Conservation (phyloP, 1,140 invertebrate species). For the Brachionus calyciflorus region DNA sequence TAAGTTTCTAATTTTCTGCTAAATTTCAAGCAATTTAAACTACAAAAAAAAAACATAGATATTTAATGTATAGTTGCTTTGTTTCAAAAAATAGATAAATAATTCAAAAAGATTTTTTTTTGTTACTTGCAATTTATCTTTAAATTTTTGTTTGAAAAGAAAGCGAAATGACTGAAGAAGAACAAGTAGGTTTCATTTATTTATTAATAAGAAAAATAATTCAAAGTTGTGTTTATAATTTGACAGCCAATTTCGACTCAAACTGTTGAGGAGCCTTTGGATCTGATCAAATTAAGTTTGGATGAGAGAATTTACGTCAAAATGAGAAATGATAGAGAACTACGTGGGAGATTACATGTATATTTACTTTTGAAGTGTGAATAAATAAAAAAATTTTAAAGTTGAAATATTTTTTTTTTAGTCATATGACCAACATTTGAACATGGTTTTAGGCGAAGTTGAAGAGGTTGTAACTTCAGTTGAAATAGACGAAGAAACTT, state of each 20-base stretch:
- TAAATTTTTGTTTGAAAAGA: background rate
- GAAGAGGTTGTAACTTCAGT: constrained; percentile 95
- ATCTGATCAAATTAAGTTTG: constrained; percentile 87
- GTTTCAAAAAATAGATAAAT: background rate
- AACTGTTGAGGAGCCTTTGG: constrained; percentile 77
- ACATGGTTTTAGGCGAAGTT: constrained; percentile 96
- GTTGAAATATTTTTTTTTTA: too few relatives aligned
- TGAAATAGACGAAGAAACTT: constrained; percentile 98
- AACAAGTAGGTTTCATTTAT: constrained; percentile 28
- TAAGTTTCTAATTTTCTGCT: too few relatives aligned
- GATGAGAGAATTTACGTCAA: constrained; percentile 98
- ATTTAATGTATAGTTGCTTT: too few relatives aligned
- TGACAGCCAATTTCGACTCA: constrained; percentile 16
- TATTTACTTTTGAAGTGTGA: too few relatives aligned
- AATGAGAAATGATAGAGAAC: constrained; percentile 93
- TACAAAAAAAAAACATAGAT: too few relatives aligned
- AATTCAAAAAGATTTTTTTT: background rate
- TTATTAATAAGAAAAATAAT: background rate
- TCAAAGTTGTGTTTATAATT: background rate
- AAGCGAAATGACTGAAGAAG: constrained; percentile 44
- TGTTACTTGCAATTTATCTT: constrained; percentile 1
- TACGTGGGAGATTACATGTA: constrained; percentile 86
- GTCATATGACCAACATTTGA: constrained; percentile 98
- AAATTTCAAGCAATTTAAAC: too few relatives aligned
- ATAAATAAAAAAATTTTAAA: too few relatives aligned